Base-by-base conservation (phyloP, 2,797 vertebrate species). In the Sebastes dallii region DNA sequence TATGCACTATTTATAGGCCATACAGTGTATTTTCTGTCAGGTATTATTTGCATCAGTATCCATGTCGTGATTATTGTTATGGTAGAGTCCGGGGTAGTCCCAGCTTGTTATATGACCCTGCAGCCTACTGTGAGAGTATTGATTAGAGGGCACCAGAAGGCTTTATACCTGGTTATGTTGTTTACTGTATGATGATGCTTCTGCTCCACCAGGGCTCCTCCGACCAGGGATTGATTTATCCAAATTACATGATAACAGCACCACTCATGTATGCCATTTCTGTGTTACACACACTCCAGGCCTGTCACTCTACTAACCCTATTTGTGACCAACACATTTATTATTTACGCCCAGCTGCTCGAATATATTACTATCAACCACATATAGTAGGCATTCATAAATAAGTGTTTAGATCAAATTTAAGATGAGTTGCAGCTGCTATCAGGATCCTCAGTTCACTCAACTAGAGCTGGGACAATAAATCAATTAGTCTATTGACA, bases 141-240 rank as follows among this genome's bases (percentile, higher is more conserved):
- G 88, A 93, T 89, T 58, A 75, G 77, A 87, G 78, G 80, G 84
- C 81, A 87, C 46, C 83, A 77, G 66, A 54, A 81, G 80, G 65
- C 71, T 87, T 87, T 71, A 75, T 71, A 79, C 71, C 59, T 76
- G 86, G 39, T 86, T 72, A 60, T 80, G 81, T 84, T 87, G 89
- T 86, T 89, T 87, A 88, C 86, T 83, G 55, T 71, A n/a, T 58
- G 69, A 59, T 32, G 59, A 56, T 22, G 50, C 34, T 25, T 60
- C 27, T 78, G 73, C 75, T 81, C 68, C 77, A 66, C 66, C 77
- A 62, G 42, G 55, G n/a, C 70, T 72, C n/a, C 68, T 60, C n/a
- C 64, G 62, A 73, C 46, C 58, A 83, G 52, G 8, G 69, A 91
- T 89, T 68, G 76, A 88, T 84, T 88, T 82, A 75, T 66, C n/a